phyloP scores from a whole-genome alignment of 2,113 vertebrate genomes.

The Astur gentilis region DNA sequence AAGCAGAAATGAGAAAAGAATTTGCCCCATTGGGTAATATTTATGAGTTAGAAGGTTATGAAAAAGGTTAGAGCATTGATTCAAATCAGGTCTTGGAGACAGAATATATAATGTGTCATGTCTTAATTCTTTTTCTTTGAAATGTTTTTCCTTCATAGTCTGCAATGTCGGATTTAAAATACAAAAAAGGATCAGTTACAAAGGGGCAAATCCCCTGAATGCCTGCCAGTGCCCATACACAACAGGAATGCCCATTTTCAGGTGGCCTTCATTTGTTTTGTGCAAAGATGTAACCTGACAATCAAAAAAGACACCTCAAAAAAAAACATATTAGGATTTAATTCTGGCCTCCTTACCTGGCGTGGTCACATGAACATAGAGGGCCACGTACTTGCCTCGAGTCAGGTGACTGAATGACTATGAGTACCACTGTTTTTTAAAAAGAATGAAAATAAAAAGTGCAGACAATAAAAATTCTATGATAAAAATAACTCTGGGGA shows the following conservation, averaged over 20 bases:
- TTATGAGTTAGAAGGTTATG: neutral
- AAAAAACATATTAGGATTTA: neutral
- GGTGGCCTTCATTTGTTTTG: neutral
- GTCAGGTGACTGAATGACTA: neutral
- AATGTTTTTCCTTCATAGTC: neutral
- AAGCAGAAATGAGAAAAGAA: neutral
- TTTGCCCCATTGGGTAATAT: neutral
- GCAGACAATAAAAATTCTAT: neutral
- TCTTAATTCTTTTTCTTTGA: neutral
- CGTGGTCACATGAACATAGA: neutral
- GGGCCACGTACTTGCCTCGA: neutral
- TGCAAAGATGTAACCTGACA: neutral
- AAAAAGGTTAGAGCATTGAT: neutral
- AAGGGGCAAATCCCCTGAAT: neutral
- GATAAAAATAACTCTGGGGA: neutral
- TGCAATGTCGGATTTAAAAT: neutral
- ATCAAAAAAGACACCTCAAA: neutral
- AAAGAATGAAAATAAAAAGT: neutral
- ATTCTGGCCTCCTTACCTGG: neutral
- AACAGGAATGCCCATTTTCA: neutral
- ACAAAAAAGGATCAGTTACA: neutral
- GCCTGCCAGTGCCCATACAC: neutral
- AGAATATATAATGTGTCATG: neutral
- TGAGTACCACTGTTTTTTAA: neutral
- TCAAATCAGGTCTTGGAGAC: neutral